These are phyloP conservation scores for Xiphophorus couchianus DNA, from an alignment of 2,113 vertebrate genomes.

Conservation along the genomic window DNA sequence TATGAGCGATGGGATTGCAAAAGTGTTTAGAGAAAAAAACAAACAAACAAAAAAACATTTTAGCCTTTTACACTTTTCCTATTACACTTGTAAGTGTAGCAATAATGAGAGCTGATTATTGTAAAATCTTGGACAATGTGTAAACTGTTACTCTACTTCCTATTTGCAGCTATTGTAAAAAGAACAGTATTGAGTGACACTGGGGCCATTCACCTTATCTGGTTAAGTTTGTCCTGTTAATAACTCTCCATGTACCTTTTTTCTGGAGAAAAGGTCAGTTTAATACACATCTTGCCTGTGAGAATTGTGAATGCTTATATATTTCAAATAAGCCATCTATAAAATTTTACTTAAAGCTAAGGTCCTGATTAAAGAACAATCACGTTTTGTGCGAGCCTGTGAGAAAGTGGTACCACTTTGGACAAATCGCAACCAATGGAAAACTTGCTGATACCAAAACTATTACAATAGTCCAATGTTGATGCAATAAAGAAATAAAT, in stretches of 20 bases:
- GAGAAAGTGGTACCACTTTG: not conserved
- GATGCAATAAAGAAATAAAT: not conserved
- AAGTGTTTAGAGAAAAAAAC: not conserved
- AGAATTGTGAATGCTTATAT: not conserved
- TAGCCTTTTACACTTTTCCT: not conserved
- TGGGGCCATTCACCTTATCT: conserved; percentile 40
- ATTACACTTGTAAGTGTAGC: not conserved
- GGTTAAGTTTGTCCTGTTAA: not conserved
- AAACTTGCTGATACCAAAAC: not conserved
- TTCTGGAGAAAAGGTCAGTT: not conserved
- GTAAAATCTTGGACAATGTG: not conserved
- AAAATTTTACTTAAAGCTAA: not conserved
- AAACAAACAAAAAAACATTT: not conserved
- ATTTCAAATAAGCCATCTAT: not conserved
- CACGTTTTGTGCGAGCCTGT: not conserved
- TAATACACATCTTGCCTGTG: not conserved
- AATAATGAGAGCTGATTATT: not conserved
- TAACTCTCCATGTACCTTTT: not conserved
- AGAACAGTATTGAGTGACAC: conserved; percentile 20
- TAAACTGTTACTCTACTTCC: conserved; percentile 7
- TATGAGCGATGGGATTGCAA: not conserved
- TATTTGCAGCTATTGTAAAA: not conserved
- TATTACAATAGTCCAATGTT: not conserved
- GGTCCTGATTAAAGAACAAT: not conserved
- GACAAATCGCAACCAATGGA: not conserved